phyloP scores from a whole-genome alignment of 2,888 invertebrate genomes.

The Lasioglossum villosulum region DNA sequence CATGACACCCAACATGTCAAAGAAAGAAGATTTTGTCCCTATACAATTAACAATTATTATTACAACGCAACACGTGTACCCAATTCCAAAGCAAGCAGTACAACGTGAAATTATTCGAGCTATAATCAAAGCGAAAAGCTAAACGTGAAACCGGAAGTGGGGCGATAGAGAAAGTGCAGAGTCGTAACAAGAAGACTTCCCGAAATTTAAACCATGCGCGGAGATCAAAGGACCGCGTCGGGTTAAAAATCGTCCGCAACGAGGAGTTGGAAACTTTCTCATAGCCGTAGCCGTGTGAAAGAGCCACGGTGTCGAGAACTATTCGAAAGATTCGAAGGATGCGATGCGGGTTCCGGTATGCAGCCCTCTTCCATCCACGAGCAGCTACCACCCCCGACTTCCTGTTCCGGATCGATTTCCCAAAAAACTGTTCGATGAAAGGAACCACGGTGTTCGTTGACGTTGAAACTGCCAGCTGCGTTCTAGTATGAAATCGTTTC shows the following conservation, averaged over 20 bases:
- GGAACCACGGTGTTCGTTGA: not conserved
- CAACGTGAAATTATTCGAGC: not conserved
- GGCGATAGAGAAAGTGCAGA: not conserved
- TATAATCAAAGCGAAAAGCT: not conserved
- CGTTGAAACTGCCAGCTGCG: not conserved
- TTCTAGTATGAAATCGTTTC: conserved; percentile 1
- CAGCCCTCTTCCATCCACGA: conserved; percentile 38
- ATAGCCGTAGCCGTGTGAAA: conserved; percentile 73
- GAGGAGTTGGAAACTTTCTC: conserved; percentile 67
- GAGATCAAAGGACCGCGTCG: conserved; percentile 41
- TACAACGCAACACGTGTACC: not conserved
- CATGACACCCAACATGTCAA: not conserved
- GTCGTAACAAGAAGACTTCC: not conserved
- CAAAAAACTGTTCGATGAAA: not conserved
- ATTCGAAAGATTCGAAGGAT: conserved; percentile 64
- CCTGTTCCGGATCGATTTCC: conserved; percentile 41
- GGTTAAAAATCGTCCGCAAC: not conserved
- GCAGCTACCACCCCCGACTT: conserved; percentile 22
- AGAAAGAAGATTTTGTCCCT: not conserved
- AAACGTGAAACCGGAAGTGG: conserved; percentile 14
- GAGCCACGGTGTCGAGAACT: conserved; percentile 61
- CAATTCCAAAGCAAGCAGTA: not conserved
- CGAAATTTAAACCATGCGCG: conserved; percentile 16
- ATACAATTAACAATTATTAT: not conserved
- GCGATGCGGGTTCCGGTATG: conserved; percentile 68